Evolutionary conservation across 2,113 vertebrate species (phyloP).

Genomic region (Fulica atra): DNA sequence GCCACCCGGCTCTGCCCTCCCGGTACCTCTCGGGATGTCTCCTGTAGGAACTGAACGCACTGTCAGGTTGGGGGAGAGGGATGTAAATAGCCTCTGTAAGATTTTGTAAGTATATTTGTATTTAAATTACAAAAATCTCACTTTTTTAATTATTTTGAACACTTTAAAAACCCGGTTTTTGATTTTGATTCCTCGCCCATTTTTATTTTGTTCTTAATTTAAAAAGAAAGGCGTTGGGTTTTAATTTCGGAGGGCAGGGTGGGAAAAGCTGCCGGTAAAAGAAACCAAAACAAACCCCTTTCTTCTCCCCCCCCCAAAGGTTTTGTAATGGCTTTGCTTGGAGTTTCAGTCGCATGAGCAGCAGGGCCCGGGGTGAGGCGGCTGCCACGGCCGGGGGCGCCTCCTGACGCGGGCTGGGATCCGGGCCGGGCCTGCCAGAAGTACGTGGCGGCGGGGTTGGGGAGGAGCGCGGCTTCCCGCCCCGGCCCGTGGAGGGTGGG

Average conservation of each 20-base stretch:
- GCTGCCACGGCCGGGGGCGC: neutral
- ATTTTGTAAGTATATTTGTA: conserved; percentile 99
- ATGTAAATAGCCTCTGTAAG: conserved; percentile 93
- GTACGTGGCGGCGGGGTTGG: neutral
- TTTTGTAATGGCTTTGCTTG: neutral
- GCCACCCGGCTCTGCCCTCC: neutral
- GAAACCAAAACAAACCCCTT: neutral
- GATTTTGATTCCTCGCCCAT: neutral
- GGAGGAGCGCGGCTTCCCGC: neutral
- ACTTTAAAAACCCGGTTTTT: conserved; percentile 15
- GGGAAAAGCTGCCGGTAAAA: neutral
- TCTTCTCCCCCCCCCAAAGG: neutral
- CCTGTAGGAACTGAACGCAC: conserved; percentile 12
- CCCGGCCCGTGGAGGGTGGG: neutral
- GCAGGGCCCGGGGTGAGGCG: neutral
- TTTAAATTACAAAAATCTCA: conserved; percentile 82
- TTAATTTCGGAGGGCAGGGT: conserved; percentile 1
- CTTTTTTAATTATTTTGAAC: conserved; percentile 76
- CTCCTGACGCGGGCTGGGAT: neutral
- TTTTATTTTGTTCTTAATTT: neutral
- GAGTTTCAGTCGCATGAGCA: neutral
- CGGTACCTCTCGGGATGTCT: neutral
- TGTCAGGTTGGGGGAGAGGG: conserved; percentile 66
- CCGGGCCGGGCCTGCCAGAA: neutral
- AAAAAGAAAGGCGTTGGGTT: neutral